These are phyloP conservation scores for Nebria brevicollis DNA, from an alignment of 2,888 invertebrate species.

Conservation along the genomic window DNA sequence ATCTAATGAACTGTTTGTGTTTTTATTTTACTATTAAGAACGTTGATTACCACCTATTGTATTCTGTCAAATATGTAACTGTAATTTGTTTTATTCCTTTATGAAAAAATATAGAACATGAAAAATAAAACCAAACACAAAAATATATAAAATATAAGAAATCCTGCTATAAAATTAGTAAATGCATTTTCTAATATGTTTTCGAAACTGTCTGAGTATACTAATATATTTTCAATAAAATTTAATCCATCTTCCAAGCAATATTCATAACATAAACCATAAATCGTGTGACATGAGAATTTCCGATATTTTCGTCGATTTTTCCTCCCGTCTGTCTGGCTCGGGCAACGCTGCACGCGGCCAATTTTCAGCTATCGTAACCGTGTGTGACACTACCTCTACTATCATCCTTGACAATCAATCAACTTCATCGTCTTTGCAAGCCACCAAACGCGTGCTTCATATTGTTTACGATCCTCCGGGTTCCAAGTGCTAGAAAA, in stretches of 20 bases:
- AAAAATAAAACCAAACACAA: too few relatives aligned
- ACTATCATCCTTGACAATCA: constrained; percentile 7
- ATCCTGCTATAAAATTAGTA: neutral
- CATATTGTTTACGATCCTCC: constrained; percentile 1
- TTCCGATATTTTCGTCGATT: neutral
- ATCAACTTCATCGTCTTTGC: constrained; percentile 13
- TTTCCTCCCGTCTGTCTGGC: neutral
- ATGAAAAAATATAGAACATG: too few relatives aligned
- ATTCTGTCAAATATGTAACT: too few relatives aligned
- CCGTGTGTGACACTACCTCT: neutral
- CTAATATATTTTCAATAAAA: neutral
- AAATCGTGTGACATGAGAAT: neutral
- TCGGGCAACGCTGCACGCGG: neutral
- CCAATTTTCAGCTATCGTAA: constrained; percentile 9
- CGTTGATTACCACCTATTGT: too few relatives aligned
- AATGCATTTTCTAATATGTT: neutral
- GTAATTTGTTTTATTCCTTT: too few relatives aligned
- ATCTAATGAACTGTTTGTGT: too few relatives aligned
- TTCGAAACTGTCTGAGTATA: neutral
- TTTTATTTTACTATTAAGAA: too few relatives aligned
- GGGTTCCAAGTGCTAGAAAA: neutral
- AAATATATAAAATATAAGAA: too few relatives aligned
- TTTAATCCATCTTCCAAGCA: neutral
- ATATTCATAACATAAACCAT: neutral
- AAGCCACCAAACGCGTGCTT: neutral